Percentiles rank a stretch among this genome's conserved stretches.
Evolutionary conservation across 2,113 vertebrate genomes (phyloP).

Genomic region (Ictalurus furcatus): DNA sequence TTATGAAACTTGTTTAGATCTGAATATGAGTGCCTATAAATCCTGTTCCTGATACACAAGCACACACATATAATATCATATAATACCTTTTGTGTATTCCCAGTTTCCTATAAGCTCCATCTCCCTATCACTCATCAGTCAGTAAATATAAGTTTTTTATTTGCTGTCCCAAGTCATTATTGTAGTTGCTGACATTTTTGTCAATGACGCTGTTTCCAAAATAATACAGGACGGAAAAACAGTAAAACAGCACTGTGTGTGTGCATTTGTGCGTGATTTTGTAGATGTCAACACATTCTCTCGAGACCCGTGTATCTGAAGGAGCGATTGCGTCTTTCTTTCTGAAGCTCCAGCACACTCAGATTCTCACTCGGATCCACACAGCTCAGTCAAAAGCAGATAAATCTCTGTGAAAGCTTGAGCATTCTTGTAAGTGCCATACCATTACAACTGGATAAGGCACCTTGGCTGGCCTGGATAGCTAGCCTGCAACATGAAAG

Average conservation of each 20-base stretch:
- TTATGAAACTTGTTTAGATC: not conserved
- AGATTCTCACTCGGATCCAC: conserved; percentile 4
- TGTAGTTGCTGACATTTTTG: conserved; percentile 6
- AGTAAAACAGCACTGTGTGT: conserved; percentile 1
- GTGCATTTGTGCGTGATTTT: conserved; percentile 30
- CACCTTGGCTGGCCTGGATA: conserved; percentile 13
- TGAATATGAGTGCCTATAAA: not conserved
- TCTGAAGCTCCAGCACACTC: conserved; percentile 24
- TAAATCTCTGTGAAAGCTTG: conserved; percentile 29
- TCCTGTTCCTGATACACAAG: not conserved
- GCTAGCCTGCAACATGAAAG: conserved; percentile 27
- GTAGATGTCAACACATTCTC: conserved; percentile 50
- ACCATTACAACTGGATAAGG: conserved; percentile 35
- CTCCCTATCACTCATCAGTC: not conserved
- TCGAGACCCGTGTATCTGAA: conserved; percentile 57
- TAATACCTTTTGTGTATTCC: not conserved
- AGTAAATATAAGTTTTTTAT: not conserved
- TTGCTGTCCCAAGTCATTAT: not conserved
- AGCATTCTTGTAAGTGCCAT: conserved; percentile 6
- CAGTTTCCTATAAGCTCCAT: not conserved
- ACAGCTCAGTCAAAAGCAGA: conserved; percentile 39
- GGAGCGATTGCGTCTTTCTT: conserved; percentile 53
- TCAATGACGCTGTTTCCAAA: not conserved
- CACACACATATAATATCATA: not conserved
- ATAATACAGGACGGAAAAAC: not conserved